These are phyloP conservation scores for Apodemus agrarius DNA, from an alignment of 2,797 vertebrate species.

Conservation along the genomic window DNA sequence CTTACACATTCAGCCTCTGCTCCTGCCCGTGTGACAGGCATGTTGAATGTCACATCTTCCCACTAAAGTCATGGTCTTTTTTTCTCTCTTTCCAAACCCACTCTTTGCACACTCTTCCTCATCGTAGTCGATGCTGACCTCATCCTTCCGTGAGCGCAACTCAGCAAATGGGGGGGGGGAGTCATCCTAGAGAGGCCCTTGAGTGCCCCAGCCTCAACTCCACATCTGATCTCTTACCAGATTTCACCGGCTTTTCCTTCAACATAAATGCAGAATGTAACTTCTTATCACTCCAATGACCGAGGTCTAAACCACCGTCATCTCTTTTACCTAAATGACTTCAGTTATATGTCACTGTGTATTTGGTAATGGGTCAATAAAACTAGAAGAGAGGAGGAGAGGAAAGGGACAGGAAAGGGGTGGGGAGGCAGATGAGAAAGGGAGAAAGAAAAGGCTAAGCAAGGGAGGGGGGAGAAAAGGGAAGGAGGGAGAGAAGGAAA, in stretches of 20 bases:
- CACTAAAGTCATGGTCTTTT: neutral
- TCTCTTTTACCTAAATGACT: neutral
- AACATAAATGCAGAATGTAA: neutral
- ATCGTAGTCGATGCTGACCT: neutral
- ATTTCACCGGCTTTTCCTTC: neutral
- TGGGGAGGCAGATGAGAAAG: neutral
- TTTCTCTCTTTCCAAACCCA: neutral
- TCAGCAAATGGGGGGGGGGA: neutral
- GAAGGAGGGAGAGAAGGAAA: too few relatives aligned
- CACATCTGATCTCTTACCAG: neutral
- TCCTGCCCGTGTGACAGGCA: neutral
- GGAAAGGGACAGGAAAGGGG: neutral
- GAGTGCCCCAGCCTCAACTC: neutral
- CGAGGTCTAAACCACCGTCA: neutral
- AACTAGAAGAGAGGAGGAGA: neutral
- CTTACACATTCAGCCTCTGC: neutral
- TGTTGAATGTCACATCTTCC: neutral
- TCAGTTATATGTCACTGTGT: neutral
- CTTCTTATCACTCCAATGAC: neutral
- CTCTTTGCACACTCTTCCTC: neutral
- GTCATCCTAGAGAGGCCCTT: neutral
- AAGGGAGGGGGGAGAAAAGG: fast-evolving
- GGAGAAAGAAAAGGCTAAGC: too few relatives aligned
- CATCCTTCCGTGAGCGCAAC: neutral
- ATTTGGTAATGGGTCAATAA: neutral